Percentiles rank a stretch among this genome's conserved stretches.
phyloP scores from a whole-genome alignment of 2,797 vertebrate species.

The Pangasius sanitwongsei region DNA sequence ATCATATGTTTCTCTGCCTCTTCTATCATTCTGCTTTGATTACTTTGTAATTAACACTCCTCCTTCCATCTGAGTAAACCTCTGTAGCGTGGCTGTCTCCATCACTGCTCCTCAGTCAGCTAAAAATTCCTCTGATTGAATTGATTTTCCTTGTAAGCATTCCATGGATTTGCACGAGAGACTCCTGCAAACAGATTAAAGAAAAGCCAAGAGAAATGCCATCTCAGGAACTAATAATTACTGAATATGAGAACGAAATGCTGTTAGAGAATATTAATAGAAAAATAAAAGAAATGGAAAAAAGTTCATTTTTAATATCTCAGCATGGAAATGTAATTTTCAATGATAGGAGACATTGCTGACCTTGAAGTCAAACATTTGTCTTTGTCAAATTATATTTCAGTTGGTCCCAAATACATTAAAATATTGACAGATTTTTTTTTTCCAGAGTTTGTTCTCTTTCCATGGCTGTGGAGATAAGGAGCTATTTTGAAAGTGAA shows the following conservation, averaged over 20 bases:
- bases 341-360: not conserved
- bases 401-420: not conserved
- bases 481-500: not conserved
- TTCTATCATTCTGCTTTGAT: slow-evolving; percentile 33
- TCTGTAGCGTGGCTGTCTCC: slow-evolving; percentile 22
- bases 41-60: slow-evolving; percentile 45
- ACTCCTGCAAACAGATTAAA: slow-evolving; percentile 72
- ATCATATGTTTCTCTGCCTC: slow-evolving; percentile 11
- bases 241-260: slow-evolving; percentile 53
- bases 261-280: slow-evolving; percentile 7
- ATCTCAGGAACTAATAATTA: slow-evolving; percentile 65
- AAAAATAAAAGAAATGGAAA: not conserved
- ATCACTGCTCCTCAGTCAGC: slow-evolving; percentile 62
- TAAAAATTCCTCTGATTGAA: slow-evolving; percentile 70
- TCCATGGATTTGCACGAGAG: slow-evolving; percentile 66
- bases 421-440: not conserved
- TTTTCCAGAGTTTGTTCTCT: not conserved
- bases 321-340: not conserved
- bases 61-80: not conserved
- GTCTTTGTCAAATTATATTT: not conserved
- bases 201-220: slow-evolving; percentile 57
- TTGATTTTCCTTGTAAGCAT: slow-evolving; percentile 70
- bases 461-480: not conserved
- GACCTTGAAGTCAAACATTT: slow-evolving; percentile 14
- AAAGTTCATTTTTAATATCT: not conserved